Evolutionary conservation across 2,888 invertebrate species (phyloP).

Genomic region (Polyommatus icarus): DNA sequence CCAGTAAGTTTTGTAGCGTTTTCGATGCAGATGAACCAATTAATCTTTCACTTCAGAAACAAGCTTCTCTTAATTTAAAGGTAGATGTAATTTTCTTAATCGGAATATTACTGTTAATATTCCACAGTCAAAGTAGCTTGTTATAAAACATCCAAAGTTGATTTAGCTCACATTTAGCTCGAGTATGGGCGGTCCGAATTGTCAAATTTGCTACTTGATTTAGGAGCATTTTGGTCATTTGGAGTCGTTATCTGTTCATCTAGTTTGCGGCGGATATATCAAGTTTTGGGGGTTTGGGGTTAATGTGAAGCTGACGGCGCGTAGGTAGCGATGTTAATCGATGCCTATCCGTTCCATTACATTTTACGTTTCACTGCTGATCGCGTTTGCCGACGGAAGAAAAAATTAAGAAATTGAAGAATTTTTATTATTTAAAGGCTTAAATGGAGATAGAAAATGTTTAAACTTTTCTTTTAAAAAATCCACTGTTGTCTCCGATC

Average conservation of each 20-base stretch:
- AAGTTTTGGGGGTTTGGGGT: constrained; percentile 60
- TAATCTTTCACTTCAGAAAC: background rate
- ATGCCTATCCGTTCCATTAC: constrained; percentile 52
- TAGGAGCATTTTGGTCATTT: constrained; percentile 35
- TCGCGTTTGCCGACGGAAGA: constrained; percentile 53
- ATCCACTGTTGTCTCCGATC: background rate
- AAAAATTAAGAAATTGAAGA: constrained; percentile 1
- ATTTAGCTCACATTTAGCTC: constrained; percentile 3
- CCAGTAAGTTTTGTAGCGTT: background rate
- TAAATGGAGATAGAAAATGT: background rate
- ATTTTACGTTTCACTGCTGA: constrained; percentile 54
- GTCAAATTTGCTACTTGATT: constrained; percentile 40
- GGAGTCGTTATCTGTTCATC: constrained; percentile 64
- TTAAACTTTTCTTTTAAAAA: background rate
- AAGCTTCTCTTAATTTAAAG: background rate
- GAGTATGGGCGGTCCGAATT: constrained; percentile 40
- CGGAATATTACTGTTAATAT: background rate
- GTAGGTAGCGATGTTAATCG: constrained; percentile 72
- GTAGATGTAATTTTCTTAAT: no score
- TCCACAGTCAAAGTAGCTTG: constrained; percentile 32
- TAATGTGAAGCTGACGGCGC: constrained; percentile 66
- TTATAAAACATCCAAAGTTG: background rate
- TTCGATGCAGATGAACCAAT: background rate
- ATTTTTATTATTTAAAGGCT: background rate
- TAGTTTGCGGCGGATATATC: constrained; percentile 66